These are phyloP conservation scores for Chalcosyrphus nemorum DNA, from an alignment of 2,888 invertebrate species.

Conservation along the genomic window DNA sequence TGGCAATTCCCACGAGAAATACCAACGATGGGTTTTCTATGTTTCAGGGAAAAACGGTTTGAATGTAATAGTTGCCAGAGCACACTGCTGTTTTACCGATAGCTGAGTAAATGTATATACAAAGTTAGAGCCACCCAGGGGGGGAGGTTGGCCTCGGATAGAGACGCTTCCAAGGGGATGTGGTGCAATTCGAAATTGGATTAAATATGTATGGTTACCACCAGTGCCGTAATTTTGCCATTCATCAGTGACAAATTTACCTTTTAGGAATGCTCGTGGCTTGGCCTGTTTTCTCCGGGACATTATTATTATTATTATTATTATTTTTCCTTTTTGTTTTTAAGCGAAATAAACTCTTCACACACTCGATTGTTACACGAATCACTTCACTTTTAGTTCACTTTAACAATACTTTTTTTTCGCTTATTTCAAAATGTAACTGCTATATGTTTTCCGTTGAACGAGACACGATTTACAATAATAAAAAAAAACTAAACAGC, in stretches of 20 bases:
- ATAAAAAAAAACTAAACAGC: background rate
- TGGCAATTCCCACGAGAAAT: constrained; percentile 81
- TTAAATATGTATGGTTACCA: constrained; percentile 79
- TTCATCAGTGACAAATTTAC: constrained; percentile 80
- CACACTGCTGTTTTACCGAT: constrained; percentile 41
- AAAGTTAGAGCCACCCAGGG: constrained; percentile 62
- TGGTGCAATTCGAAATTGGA: constrained; percentile 80
- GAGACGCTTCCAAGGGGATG: constrained; percentile 65
- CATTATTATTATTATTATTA: no score
- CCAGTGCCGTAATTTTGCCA: constrained; percentile 50
- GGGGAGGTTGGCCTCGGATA: constrained; percentile 30
- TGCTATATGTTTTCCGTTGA: constrained; percentile 10
- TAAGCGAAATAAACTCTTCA: background rate
- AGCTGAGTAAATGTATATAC: constrained; percentile 47
- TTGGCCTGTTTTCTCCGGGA: constrained; percentile 88
- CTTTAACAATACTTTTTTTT: background rate
- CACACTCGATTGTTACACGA: constrained; percentile 14
- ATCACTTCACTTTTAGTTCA: constrained; percentile 18
- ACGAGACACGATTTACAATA: constrained; percentile 26
- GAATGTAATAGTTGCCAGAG: constrained; percentile 70
- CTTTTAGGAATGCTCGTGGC: constrained; percentile 86
- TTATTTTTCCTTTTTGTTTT: background rate
- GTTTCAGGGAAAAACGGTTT: constrained; percentile 76
- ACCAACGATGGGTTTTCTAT: constrained; percentile 82
- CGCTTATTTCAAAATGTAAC: background rate